Percentiles rank a stretch among this genome's conserved stretches.
Evolutionary conservation across 2,113 vertebrate species (phyloP).

Genomic region (Zosterops pallidus): DNA sequence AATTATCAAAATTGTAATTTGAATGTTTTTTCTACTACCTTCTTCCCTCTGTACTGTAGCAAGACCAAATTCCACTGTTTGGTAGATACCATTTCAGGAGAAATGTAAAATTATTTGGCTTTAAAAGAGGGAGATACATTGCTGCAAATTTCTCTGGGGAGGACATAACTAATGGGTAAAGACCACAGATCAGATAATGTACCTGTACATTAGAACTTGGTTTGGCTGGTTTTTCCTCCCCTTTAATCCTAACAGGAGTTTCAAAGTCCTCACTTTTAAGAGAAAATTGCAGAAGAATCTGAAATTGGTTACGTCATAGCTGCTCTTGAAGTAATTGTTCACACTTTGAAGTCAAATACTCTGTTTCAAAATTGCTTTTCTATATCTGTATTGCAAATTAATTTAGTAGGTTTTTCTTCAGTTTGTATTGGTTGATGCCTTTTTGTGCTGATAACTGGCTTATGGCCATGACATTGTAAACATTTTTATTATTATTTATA

Average conservation of each 20-base stretch:
- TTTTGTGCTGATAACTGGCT: not conserved
- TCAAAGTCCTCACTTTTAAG: not conserved
- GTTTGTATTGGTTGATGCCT: not conserved
- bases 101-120: not conserved
- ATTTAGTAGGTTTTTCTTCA: not conserved
- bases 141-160: not conserved
- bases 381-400: not conserved
- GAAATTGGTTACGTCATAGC: rapidly evolving
- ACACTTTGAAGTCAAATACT: not conserved
- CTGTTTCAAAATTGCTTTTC: not conserved
- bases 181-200: not conserved
- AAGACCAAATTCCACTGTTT: not conserved
- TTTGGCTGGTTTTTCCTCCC: not conserved
- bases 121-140: not conserved
- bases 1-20: not conserved
- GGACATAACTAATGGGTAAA: not conserved
- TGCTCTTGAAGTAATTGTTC: not conserved
- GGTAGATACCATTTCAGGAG: not conserved
- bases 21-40: not conserved
- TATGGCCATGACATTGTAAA: not conserved
- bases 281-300: not conserved
- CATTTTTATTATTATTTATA: constrained; percentile 64
- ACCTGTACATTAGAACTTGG: not conserved
- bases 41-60: not conserved
- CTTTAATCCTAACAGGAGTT: not conserved